Evolutionary conservation across 53 echinoderm and acorn worm species (phyloP).

Genomic region (Holothuria scabra): DNA sequence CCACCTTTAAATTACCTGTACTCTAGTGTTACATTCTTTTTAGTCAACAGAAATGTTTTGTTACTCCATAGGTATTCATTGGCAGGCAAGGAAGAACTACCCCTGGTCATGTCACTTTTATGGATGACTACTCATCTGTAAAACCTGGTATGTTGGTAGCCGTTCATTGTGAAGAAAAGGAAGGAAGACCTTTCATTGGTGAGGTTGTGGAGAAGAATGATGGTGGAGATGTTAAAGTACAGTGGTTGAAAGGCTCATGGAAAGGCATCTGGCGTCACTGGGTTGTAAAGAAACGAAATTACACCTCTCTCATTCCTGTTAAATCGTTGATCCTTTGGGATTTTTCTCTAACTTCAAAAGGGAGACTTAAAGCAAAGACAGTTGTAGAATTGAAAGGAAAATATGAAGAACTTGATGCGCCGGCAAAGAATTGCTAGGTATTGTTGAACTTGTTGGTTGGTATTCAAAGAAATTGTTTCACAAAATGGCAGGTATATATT

Average conservation of each 20-base stretch:
- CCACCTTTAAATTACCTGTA: too few relatives aligned
- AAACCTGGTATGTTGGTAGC: conserved; percentile 24
- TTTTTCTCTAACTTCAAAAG: conserved; percentile 4
- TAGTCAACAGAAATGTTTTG: too few relatives aligned
- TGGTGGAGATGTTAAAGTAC: not conserved
- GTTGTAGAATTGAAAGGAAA: conserved; percentile 19
- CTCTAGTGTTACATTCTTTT: too few relatives aligned
- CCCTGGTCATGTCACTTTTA: not conserved
- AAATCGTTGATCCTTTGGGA: conserved; percentile 13
- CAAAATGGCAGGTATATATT: too few relatives aligned
- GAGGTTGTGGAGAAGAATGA: not conserved
- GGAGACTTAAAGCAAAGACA: conserved; percentile 12
- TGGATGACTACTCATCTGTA: conserved; percentile 30
- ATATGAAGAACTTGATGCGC: not conserved
- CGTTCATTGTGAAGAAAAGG: too few relatives aligned
- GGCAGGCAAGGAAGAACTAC: too few relatives aligned
- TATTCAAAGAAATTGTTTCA: too few relatives aligned
- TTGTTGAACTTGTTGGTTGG: too few relatives aligned
- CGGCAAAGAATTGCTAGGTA: too few relatives aligned
- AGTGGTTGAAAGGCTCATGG: conserved; percentile 4
- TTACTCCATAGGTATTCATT: too few relatives aligned
- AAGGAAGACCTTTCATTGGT: conserved; percentile 31
- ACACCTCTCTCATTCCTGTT: conserved; percentile 1
- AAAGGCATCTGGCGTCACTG: conserved; percentile 35
- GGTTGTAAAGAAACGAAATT: not conserved